These are phyloP conservation scores for Agrilus cyanescens DNA, from an alignment of 2,888 invertebrate genomes.

Conservation along the genomic window DNA sequence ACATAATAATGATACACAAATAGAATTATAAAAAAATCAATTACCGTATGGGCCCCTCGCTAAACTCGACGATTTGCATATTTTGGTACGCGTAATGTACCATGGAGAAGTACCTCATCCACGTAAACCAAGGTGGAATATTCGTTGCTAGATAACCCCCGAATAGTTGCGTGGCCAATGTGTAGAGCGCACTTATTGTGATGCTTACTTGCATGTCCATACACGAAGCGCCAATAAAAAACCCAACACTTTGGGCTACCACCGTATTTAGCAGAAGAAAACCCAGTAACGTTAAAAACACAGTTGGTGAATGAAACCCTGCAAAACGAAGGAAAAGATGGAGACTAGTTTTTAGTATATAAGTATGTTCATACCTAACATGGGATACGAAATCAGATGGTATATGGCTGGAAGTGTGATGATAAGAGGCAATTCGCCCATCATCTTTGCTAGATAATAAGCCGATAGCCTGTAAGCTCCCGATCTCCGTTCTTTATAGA, in stretches of 20 bases:
- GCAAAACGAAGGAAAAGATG: constrained; percentile 11
- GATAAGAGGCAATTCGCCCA: constrained; percentile 64
- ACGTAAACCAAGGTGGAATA: constrained; percentile 60
- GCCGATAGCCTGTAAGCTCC: constrained; percentile 70
- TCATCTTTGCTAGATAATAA: constrained; percentile 72
- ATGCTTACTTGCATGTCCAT: constrained; percentile 68
- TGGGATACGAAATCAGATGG: constrained; percentile 64
- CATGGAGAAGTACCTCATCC: constrained; percentile 65
- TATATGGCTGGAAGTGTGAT: constrained; percentile 64
- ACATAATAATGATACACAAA: not conserved
- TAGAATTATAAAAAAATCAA: constrained; percentile 21
- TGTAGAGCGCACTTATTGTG: constrained; percentile 64
- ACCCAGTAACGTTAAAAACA: constrained; percentile 56
- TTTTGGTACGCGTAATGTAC: constrained; percentile 72
- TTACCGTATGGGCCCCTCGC: constrained; percentile 58
- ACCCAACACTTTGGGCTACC: constrained; percentile 66
- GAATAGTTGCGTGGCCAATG: constrained; percentile 63
- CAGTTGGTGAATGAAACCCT: constrained; percentile 46
- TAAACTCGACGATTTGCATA: constrained; percentile 68
- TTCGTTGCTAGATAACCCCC: constrained; percentile 64
- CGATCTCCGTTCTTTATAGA: constrained; percentile 65
- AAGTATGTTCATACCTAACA: constrained; percentile 46
- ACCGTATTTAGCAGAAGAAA: constrained; percentile 60
- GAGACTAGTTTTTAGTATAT: constrained; percentile 12
- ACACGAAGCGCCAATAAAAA: constrained; percentile 67